Evolutionary conservation across 2,113 vertebrate species (phyloP).

Genomic region (Prionailurus bengalensis): DNA sequence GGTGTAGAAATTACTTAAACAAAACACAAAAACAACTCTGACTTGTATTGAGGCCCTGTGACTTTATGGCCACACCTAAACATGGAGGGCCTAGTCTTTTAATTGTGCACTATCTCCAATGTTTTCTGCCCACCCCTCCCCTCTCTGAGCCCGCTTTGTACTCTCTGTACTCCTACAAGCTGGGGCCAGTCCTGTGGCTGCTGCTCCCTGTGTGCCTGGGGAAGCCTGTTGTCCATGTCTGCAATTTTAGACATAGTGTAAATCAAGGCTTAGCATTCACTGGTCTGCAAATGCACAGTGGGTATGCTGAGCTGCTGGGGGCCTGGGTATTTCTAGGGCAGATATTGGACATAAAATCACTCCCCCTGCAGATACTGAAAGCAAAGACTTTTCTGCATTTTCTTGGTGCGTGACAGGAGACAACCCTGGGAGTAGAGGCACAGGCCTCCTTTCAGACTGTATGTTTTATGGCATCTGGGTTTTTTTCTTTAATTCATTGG

Average conservation of each 20-base stretch:
- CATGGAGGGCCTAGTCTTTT: neutral
- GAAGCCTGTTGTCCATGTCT: neutral
- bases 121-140: too few relatives aligned
- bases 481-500: neutral
- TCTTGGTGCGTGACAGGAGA: neutral
- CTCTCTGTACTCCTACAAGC: neutral
- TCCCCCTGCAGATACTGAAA: neutral
- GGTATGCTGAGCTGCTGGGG: fast-evolving
- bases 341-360: neutral
- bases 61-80: neutral
- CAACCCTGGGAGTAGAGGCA: neutral
- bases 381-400: neutral
- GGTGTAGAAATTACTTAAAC: neutral
- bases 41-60: neutral
- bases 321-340: neutral
- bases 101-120: too few relatives aligned
- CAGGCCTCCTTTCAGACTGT: neutral
- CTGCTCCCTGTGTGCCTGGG: neutral
- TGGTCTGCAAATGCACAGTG: neutral
- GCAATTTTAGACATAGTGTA: neutral
- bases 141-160: fast-evolving
- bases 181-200: neutral
- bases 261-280: neutral
- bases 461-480: neutral
- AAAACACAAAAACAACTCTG: neutral